Conservation (phyloP, 2,888 invertebrate species). For the Schizotus pectinicornis region DNA sequence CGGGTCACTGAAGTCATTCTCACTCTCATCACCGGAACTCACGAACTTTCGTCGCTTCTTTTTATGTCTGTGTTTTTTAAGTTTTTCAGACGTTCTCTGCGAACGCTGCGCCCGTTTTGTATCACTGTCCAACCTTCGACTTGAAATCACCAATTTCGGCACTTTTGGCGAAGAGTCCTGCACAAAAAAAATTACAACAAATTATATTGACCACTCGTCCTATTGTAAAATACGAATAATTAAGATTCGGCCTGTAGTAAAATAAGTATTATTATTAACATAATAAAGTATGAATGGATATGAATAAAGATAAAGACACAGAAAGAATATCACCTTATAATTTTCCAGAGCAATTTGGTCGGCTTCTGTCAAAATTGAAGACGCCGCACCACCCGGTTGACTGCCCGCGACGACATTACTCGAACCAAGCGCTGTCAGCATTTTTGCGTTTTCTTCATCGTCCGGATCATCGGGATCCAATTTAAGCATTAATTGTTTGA, state of each 20-base stretch:
- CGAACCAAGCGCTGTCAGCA: conserved; percentile 42
- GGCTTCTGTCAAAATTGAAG: conserved; percentile 52
- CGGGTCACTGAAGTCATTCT: conserved; percentile 70
- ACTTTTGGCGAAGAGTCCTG: conserved; percentile 59
- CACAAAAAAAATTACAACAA: conserved; percentile 5
- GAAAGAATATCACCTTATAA: conserved; percentile 50
- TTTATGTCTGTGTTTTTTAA: conserved; percentile 60
- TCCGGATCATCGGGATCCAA: conserved; percentile 82
- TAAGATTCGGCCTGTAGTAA: neutral
- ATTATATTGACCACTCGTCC: neutral
- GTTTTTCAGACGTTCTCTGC: conserved; percentile 56
- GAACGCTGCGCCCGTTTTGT: conserved; percentile 54
- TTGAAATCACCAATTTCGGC: conserved; percentile 62
- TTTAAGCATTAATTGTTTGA: conserved; percentile 84
- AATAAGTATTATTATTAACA: no score
- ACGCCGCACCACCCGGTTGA: conserved; percentile 41
- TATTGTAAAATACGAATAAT: neutral
- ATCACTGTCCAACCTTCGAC: conserved; percentile 56
- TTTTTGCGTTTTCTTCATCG: conserved; percentile 67
- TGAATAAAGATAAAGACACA: no score
- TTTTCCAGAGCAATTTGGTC: conserved; percentile 56
- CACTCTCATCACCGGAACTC: conserved; percentile 68
- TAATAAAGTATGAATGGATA: no score
- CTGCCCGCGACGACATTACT: conserved; percentile 30
- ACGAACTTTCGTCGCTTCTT: conserved; percentile 64